Evolutionary conservation across 2,888 invertebrate species (phyloP).

Genomic region (Achlya flavicornis): DNA sequence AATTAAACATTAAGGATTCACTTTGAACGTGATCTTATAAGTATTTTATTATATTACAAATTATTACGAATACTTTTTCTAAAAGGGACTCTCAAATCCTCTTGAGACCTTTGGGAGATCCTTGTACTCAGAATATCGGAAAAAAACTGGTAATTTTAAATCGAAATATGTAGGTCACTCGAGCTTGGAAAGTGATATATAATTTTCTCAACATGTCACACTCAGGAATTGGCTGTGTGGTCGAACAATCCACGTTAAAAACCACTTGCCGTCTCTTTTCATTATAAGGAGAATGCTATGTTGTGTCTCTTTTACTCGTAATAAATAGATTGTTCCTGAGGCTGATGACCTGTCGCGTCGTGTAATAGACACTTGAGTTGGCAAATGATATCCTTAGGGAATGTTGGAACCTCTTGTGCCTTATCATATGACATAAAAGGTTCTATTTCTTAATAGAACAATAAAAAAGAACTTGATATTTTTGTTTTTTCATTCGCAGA

Average conservation of each 20-base stretch:
- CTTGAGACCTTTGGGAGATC: neutral
- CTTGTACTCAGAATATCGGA: neutral
- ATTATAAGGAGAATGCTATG: neutral
- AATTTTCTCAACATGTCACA: conserved; percentile 39
- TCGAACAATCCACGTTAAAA: conserved; percentile 9
- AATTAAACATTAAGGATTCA: neutral
- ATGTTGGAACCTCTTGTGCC: conserved; percentile 8
- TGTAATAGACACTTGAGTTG: conserved; percentile 13
- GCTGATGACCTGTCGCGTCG: conserved; percentile 8
- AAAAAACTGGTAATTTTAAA: neutral
- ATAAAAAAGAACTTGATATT: neutral
- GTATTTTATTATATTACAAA: neutral
- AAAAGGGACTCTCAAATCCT: neutral
- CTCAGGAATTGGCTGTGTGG: conserved; percentile 23
- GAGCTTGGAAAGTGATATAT: conserved; percentile 28
- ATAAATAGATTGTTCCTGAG: conserved; percentile 11
- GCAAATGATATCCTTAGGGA: conserved; percentile 12
- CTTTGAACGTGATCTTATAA: neutral
- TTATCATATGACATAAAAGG: conserved; percentile 5
- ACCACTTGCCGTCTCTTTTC: conserved; percentile 7
- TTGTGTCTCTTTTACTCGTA: conserved; percentile 5
- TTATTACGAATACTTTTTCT: neutral
- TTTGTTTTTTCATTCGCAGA: neutral
- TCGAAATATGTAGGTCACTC: neutral
- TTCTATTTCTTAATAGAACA: neutral